Percentiles rank a stretch among this genome's conserved stretches.
Evolutionary conservation across 2,113 vertebrate genomes (phyloP).

Genomic region (Hypomesus transpacificus): DNA sequence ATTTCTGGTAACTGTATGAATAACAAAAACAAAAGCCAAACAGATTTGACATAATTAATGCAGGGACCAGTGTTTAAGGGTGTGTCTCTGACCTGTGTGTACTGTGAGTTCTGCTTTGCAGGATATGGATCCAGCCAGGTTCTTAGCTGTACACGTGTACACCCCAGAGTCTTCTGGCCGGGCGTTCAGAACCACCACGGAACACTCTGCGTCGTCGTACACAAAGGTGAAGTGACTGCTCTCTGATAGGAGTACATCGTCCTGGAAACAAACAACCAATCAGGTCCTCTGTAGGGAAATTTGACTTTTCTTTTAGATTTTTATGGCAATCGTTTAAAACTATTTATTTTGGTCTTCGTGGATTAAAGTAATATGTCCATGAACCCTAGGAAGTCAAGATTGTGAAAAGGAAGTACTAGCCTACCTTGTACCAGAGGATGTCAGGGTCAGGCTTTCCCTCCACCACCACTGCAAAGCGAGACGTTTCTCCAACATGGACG

Average conservation of each 20-base stretch:
- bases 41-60: too few species aligned
- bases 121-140: constrained; percentile 83
- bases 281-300: neutral
- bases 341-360: too few species aligned
- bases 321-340: too few species aligned
- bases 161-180: constrained; percentile 77
- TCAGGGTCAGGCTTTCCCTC: constrained; percentile 90
- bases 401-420: neutral
- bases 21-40: neutral
- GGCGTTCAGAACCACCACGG: constrained; percentile 84
- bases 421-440: constrained; percentile 91
- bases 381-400: neutral
- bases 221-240: constrained; percentile 89
- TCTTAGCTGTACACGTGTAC: constrained; percentile 88
- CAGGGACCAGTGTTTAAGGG: too few species aligned
- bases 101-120: constrained; percentile 93
- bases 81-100: constrained; percentile 68
- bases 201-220: constrained; percentile 89
- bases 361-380: too few species aligned
- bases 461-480: constrained; percentile 82
- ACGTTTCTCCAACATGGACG: constrained; percentile 79
- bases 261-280: constrained; percentile 63
- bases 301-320: neutral
- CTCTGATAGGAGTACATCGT: constrained; percentile 80
- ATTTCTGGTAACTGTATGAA: neutral